phyloP scores from a whole-genome alignment of 2,797 vertebrate genomes.

The Rhyacichthys aspro region DNA sequence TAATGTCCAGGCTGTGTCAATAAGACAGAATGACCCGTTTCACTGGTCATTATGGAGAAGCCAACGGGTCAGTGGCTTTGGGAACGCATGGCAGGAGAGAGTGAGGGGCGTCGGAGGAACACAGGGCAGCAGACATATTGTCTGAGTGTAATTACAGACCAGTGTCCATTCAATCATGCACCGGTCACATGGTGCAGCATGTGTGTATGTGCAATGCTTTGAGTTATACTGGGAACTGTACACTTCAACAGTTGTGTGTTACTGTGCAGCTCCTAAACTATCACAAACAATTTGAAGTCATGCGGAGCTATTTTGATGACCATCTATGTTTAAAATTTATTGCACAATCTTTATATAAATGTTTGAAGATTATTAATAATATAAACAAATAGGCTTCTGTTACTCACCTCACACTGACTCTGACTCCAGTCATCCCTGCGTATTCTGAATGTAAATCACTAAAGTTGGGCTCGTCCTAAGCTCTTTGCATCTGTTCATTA shows the following conservation, averaged over 20 bases:
- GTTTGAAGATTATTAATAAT: no score
- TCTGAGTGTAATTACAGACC: conserved; percentile 65
- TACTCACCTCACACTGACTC: no score
- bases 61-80: conserved; percentile 61
- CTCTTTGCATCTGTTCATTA: conserved; percentile 55
- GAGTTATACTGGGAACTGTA: conserved; percentile 10
- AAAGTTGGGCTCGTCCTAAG: conserved; percentile 38
- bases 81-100: conserved; percentile 36
- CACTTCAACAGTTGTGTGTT: background rate
- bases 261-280: background rate
- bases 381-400: no score
- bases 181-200: conserved; percentile 27
- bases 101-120: conserved; percentile 31
- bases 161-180: conserved; percentile 52
- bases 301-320: no score
- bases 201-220: conserved; percentile 35
- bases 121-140: conserved; percentile 67
- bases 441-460: conserved; percentile 48
- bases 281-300: no score
- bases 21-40: conserved; percentile 67
- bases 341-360: no score
- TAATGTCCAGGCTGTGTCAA: conserved; percentile 60
- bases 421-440: background rate
- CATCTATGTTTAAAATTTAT: no score
- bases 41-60: conserved; percentile 63